Evolutionary conservation across 2,797 vertebrate genomes (phyloP), one percentile per base, ranked within the genome.

Genomic region (Clarias pachynema): DNA sequence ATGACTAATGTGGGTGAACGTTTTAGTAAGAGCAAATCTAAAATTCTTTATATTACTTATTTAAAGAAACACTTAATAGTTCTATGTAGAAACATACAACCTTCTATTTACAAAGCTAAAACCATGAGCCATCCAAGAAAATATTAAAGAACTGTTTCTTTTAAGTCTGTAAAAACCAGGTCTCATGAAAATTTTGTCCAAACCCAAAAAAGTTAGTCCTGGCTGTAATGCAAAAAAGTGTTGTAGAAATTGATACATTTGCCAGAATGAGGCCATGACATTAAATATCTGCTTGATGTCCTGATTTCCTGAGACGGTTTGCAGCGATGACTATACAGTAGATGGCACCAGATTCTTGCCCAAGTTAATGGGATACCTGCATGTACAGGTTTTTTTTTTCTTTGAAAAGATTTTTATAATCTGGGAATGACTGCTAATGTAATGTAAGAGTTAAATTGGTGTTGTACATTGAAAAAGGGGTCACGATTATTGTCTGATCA

Each of bases 261-360:
- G 15, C 49, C 8, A 57, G 73, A 0, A 29, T 77, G 8, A 77
- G 26, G 12, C 22, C 18, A 22, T 57, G 29, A 59, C 4, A 12
- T 14, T 20, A 1, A 74, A 53, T 20, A 37, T 60, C 24, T 5
- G 1, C 57, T 40, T 79, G 22, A 40, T 26, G 37, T 16, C 3
- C 31, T 59, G 74, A 78, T 59, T 56, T 68, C 10, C 70, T 57
- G 34, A 74, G 63, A 84, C 83, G 78, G 49, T 88, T 88, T 79
- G 68, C 34, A 22, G 65, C 24, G 53, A 26, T 37, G 37, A 87
- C 86, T 86, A 85, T 66, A 90, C 78, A 80, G 78, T 49, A 80
- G 87, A 86, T 87, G 88, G 86, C 83, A 89, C 83, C 79, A 84
- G 73, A 79, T 79, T 75, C 84, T 79, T 83, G 59, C 34, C 83